Evolutionary conservation across 2,888 invertebrate species (phyloP).

Genomic region (Parnassius orleans): DNA sequence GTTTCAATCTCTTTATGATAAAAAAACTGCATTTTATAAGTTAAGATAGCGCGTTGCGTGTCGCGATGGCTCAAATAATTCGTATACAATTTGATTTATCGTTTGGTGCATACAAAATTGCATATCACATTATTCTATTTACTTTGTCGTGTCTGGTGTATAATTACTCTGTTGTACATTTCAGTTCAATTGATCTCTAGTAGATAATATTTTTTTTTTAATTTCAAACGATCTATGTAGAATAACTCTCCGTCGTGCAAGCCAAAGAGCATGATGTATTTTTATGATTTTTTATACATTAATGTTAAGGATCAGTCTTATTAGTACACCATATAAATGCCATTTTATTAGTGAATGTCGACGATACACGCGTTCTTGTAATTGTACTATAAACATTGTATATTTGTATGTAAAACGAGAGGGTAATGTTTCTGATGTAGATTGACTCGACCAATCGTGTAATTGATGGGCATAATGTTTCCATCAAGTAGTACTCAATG

Average conservation of each 20-base stretch:
- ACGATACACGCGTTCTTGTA: slow-evolving; percentile 69
- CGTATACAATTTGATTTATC: slow-evolving; percentile 35
- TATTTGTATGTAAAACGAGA: slow-evolving; percentile 75
- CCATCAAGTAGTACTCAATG: slow-evolving; percentile 73
- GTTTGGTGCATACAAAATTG: slow-evolving; percentile 53
- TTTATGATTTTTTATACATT: slow-evolving; percentile 74
- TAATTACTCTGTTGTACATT: slow-evolving; percentile 50
- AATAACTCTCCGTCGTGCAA: slow-evolving; percentile 76
- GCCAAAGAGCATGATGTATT: slow-evolving; percentile 81
- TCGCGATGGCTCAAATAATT: slow-evolving; percentile 51
- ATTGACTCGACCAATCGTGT: slow-evolving; percentile 77
- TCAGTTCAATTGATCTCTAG: slow-evolving; percentile 72
- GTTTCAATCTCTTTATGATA: slow-evolving; percentile 40
- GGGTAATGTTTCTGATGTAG: slow-evolving; percentile 68
- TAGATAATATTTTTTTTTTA: slow-evolving; percentile 61
- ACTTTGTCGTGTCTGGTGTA: slow-evolving; percentile 36
- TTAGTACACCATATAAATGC: slow-evolving; percentile 75
- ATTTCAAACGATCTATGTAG: slow-evolving; percentile 57
- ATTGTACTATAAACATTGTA: slow-evolving; percentile 76
- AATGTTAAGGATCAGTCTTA: slow-evolving; percentile 67
- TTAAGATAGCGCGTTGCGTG: slow-evolving; percentile 37
- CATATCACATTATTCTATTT: slow-evolving; percentile 62
- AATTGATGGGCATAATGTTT: slow-evolving; percentile 55
- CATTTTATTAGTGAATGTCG: slow-evolving; percentile 76
- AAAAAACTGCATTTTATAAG: slow-evolving; percentile 31